A percentile compares a stretch with the other conserved stretches of the same genome.
Conservation (phyloP, 2,888 invertebrate genomes). For the Drosophila pegasa region DNA sequence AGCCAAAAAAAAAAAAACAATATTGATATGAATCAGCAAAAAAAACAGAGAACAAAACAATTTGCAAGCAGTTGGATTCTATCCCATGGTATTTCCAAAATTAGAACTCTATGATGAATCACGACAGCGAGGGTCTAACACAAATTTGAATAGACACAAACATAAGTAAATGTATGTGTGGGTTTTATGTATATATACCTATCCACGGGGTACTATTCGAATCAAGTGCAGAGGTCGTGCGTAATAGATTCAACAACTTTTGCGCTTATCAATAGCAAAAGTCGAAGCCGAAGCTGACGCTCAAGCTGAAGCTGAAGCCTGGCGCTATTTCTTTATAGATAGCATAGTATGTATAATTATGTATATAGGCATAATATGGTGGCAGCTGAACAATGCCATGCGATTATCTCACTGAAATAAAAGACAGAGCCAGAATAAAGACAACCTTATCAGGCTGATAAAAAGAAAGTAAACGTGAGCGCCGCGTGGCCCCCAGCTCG, state of each 20-base stretch:
- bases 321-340: constrained; percentile 33
- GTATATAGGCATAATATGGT: constrained; percentile 1
- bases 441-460: constrained; percentile 54
- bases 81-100: constrained; percentile 30
- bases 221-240: constrained; percentile 58
- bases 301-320: constrained; percentile 30
- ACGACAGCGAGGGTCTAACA: constrained; percentile 21
- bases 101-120: constrained; percentile 48
- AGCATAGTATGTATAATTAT: constrained; percentile 7
- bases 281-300: too few species aligned
- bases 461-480: constrained; percentile 59
- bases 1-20: constrained; percentile 32
- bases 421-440: constrained; percentile 42
- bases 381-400: constrained; percentile 43
- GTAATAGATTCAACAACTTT: constrained; percentile 49
- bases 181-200: neutral
- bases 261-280: constrained; percentile 59
- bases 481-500: constrained; percentile 29
- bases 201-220: constrained; percentile 30
- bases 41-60: constrained; percentile 18
- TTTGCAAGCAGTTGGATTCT: constrained; percentile 31
- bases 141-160: constrained; percentile 13
- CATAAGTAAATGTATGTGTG: neutral
- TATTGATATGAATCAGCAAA: constrained; percentile 41
- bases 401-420: constrained; percentile 53